phyloP scores from a whole-genome alignment of 1,140 invertebrate species.

The Papilio xuthus region DNA sequence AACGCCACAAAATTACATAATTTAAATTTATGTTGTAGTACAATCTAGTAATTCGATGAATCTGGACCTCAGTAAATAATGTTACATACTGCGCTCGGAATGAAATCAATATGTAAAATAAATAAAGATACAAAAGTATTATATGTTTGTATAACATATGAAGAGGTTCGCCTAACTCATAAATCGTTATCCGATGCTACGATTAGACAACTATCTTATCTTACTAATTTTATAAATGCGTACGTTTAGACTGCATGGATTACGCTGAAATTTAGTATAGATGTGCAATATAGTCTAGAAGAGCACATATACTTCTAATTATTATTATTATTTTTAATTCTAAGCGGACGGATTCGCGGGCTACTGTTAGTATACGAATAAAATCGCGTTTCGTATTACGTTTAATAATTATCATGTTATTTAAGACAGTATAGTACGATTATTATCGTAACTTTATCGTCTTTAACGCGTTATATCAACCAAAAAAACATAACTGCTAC shows the following conservation, averaged over 20 bases:
- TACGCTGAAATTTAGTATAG: no score
- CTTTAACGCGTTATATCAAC: conserved; percentile 10
- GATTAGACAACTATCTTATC: neutral
- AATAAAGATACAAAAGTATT: neutral
- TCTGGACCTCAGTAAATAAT: neutral
- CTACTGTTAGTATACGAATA: no score
- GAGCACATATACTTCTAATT: no score
- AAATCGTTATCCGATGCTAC: conserved; percentile 15
- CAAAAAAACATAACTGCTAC: conserved; percentile 18
- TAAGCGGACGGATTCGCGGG: no score
- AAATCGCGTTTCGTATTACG: neutral
- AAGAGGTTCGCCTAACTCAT: neutral
- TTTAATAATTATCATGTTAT: neutral
- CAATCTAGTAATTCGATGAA: neutral
- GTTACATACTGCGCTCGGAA: neutral
- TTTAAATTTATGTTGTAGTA: neutral
- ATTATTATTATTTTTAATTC: no score
- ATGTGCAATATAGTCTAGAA: no score
- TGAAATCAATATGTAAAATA: neutral
- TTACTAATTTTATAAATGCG: no score
- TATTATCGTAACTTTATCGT: neutral
- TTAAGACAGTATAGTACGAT: neutral
- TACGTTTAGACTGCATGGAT: no score
- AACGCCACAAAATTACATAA: neutral
- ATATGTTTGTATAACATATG: conserved; percentile 5